These are phyloP conservation scores for Germaria angustata DNA, from an alignment of 2,888 invertebrate genomes.

Conservation along the genomic window DNA sequence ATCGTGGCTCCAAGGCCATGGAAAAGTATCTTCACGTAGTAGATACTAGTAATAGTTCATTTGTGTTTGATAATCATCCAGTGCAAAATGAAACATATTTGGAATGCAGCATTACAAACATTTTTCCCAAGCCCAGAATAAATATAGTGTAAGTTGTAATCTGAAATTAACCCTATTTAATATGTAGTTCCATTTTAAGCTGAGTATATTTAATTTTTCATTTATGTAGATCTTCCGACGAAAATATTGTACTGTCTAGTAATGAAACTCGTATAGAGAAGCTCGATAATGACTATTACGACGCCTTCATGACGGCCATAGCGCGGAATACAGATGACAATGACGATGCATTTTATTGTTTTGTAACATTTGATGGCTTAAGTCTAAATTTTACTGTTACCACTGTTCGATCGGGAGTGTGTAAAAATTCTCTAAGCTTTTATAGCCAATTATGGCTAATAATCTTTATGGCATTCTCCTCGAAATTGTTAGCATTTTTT, in stretches of 20 bases:
- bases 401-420: constrained; percentile 17
- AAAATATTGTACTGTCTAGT: constrained; percentile 42
- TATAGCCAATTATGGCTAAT: neutral
- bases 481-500: constrained; percentile 43
- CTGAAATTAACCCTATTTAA: neutral
- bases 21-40: constrained; percentile 68
- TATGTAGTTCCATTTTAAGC: neutral
- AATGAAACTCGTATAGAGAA: constrained; percentile 41
- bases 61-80: constrained; percentile 61
- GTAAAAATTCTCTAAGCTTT: neutral
- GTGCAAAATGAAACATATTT: constrained; percentile 68
- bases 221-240: constrained; percentile 25
- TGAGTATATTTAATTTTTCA: neutral
- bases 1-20: constrained; percentile 81
- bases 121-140: constrained; percentile 68
- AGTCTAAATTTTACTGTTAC: constrained; percentile 53
- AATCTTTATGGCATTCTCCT: neutral
- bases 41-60: constrained; percentile 66
- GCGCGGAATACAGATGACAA: constrained; percentile 50
- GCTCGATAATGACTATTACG: constrained; percentile 50
- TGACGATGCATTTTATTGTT: constrained; percentile 50
- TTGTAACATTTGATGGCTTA: constrained; percentile 56
- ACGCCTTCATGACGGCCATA: constrained; percentile 51
- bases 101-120: constrained; percentile 66
- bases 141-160: constrained; percentile 65